Evolutionary conservation across 1,140 invertebrate species (phyloP), one percentile per base, ranked within the genome.

Genomic region (Neelides sp.): DNA sequence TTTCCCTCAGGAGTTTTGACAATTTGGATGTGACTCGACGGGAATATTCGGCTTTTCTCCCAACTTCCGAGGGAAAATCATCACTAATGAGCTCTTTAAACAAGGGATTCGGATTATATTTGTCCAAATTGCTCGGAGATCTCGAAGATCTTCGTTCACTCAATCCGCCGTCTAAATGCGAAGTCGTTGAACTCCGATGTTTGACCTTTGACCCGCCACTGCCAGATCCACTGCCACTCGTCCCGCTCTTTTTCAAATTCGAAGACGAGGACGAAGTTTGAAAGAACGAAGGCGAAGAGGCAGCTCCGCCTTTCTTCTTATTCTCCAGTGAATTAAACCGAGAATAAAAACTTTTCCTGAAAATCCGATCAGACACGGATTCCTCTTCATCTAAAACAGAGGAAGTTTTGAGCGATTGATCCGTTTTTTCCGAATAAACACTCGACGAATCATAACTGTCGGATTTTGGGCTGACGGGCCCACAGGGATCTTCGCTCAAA

Each of bases 281-380:
- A n/a, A n/a, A n/a, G n/a, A n/a, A n/a, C n/a, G n/a, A n/a, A n/a
- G n/a, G n/a, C n/a, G n/a, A n/a, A n/a, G 41, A 8, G 2, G 54
- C 48, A 37, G 49, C 41, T n/a, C 30, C 34, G 37, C 42, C 28
- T 35, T 54, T 56, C 26, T 46, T 67, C 61, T 44, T 28, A 30
- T 30, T 28, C 4, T 52, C 52, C 10, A 50, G 19, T 3, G 52
- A 50, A 61, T 90, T 89, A 63, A 90, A 90, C 49, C 85, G 73
- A 3, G 79, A 80, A 63, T 89, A 92, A 66, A 86, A 91, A 64
- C 85, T 89, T 64, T 87, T 87, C 17, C 87, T 72, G 57, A 83
- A 73, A 53, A 92, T 91, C 56, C 87, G 72, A 61, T 92, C 86
- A 27, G 80, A 79, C 10, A 90, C 79, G 27, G 80, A 82, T 63